These are phyloP conservation scores for Echinometra lucunter DNA, from an alignment of 53 echinoderm and acorn worm genomes.

Conservation along the genomic window DNA sequence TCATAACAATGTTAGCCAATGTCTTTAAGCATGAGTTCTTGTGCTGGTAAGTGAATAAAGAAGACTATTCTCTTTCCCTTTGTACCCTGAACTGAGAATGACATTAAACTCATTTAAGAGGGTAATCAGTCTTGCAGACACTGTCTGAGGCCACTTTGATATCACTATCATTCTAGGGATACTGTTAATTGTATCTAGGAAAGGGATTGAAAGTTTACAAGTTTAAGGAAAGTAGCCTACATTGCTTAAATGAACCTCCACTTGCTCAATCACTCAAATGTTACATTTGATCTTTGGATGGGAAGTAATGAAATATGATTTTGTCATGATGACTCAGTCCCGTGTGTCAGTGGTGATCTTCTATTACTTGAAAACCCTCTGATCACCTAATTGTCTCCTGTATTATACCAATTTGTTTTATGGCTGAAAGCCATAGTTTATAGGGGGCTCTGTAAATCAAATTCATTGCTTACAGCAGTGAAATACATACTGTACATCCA, in stretches of 20 bases:
- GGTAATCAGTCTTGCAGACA: conserved; percentile 42
- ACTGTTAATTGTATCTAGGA: conserved; percentile 21
- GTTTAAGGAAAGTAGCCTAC: not conserved
- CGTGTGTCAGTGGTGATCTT: not conserved
- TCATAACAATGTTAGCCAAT: no score
- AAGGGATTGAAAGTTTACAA: not conserved
- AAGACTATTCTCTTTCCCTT: not conserved
- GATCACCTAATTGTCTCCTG: not conserved
- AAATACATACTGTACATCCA: no score
- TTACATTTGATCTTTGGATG: not conserved
- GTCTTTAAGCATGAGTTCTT: not conserved
- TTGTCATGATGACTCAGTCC: not conserved
- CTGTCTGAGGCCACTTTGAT: conserved; percentile 25
- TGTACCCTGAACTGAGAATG: conserved; percentile 34
- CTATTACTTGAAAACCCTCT: not conserved
- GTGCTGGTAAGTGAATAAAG: not conserved
- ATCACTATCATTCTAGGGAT: not conserved
- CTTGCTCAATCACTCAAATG: not conserved
- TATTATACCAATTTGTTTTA: not conserved
- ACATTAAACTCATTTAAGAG: conserved; percentile 15
- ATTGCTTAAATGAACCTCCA: not conserved
- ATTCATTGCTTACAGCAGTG: not conserved
- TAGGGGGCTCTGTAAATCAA: no score
- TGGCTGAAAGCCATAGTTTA: no score
- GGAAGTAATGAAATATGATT: not conserved